phyloP scores from a whole-genome alignment of 2,113 vertebrate species.

The Chaetura pelagica region DNA sequence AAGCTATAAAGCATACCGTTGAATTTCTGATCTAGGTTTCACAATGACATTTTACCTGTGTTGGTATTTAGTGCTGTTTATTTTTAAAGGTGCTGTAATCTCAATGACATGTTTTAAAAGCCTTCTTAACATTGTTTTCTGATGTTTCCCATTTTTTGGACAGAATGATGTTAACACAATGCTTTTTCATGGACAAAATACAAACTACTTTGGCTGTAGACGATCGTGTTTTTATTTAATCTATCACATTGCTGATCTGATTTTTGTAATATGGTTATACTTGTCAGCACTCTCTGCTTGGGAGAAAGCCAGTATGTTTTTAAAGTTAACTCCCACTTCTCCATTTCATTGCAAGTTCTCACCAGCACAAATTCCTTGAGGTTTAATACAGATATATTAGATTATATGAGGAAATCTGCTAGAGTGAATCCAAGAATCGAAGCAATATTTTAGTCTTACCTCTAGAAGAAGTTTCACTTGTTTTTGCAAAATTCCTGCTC shows the following conservation, averaged over 20 bases:
- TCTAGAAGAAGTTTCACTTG: constrained; percentile 3
- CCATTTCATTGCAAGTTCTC: constrained; percentile 36
- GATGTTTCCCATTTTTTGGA: constrained; percentile 60
- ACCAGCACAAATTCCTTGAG: background rate
- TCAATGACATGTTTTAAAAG: constrained; percentile 84
- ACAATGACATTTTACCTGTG: constrained; percentile 84
- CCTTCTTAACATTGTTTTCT: constrained; percentile 77
- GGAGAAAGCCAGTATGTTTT: constrained; percentile 71
- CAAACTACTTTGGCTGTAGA: constrained; percentile 37
- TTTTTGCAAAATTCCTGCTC: constrained; percentile 36
- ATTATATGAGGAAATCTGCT: constrained; percentile 13
- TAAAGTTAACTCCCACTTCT: constrained; percentile 59
- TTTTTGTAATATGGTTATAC: constrained; percentile 73
- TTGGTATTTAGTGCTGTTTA: constrained; percentile 82
- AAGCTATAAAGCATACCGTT: constrained; percentile 80
- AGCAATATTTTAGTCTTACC: background rate
- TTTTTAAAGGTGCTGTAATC: constrained; percentile 84
- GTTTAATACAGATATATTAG: constrained; percentile 30
- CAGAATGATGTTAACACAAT: constrained; percentile 54
- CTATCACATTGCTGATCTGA: constrained; percentile 67
- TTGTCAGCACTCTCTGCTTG: constrained; percentile 74
- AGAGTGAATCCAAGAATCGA: background rate
- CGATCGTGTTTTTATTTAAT: constrained; percentile 69
- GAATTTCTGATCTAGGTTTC: constrained; percentile 77
- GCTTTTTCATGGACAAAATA: constrained; percentile 64